Evolutionary conservation across 2,113 vertebrate species (phyloP).

Genomic region (Carollia perspicillata): DNA sequence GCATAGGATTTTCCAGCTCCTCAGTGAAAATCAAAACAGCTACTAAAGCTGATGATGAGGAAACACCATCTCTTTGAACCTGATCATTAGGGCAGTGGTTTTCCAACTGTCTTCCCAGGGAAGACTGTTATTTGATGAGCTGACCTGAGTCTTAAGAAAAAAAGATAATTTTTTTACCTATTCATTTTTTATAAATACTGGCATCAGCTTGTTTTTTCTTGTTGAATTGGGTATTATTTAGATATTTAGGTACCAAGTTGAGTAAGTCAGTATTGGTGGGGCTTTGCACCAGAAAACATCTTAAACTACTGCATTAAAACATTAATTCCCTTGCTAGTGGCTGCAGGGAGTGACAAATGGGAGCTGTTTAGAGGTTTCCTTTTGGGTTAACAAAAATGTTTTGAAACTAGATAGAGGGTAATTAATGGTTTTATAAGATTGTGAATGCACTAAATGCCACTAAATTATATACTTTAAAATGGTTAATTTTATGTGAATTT

Average conservation of each 20-base stretch:
- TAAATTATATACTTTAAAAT: neutral
- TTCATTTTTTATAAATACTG: conserved; percentile 24
- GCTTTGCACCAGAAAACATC: neutral
- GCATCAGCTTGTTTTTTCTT: neutral
- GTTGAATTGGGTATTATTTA: conserved; percentile 9
- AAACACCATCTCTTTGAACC: neutral
- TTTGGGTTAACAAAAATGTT: neutral
- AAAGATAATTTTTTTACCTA: neutral
- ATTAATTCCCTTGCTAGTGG: neutral
- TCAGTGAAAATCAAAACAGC: neutral
- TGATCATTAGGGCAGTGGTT: neutral
- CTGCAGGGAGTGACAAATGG: neutral
- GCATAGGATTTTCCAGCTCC: neutral
- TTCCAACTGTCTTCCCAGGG: neutral
- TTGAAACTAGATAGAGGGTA: neutral
- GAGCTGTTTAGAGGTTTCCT: neutral
- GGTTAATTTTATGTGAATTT: neutral
- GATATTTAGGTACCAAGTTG: neutral
- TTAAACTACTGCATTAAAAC: neutral
- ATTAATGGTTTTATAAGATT: neutral
- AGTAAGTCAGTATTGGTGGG: neutral
- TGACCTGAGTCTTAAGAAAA: neutral
- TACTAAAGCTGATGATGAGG: neutral
- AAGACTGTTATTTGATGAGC: neutral
- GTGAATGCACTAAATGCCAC: neutral